Percentiles rank a stretch among this genome's conserved stretches.
Evolutionary conservation across 2,797 vertebrate genomes (phyloP).

Genomic region (Hemibagrus guttatus): DNA sequence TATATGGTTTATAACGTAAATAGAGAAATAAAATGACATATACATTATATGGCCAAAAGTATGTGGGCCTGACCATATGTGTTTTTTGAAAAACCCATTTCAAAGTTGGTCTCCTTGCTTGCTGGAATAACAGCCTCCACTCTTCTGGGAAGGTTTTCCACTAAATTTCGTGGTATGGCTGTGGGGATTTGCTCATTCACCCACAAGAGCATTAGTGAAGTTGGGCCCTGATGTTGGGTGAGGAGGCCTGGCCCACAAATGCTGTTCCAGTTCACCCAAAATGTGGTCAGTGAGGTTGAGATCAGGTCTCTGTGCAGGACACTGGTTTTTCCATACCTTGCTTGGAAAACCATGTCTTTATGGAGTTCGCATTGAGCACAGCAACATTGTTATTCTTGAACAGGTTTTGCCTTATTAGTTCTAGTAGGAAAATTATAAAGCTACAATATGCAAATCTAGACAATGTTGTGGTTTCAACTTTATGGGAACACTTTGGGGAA

Average conservation of each 20-base stretch:
- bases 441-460: not conserved
- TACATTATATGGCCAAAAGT: not conserved
- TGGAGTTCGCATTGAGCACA: not conserved
- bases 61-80: not conserved
- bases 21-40: not conserved
- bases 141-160: not conserved
- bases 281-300: not conserved
- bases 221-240: not conserved
- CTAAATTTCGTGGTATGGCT: not conserved
- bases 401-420: not conserved
- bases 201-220: not conserved
- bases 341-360: not conserved
- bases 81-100: not conserved
- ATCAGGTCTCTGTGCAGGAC: not conserved
- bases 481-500: not conserved
- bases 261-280: not conserved
- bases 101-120: not conserved
- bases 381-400: not conserved
- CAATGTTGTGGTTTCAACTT: not conserved
- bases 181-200: not conserved
- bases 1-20: not conserved
- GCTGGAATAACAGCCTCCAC: not conserved
- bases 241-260: not conserved
- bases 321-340: not conserved
- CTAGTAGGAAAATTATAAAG: not conserved